Percentiles rank a stretch among this genome's conserved stretches.
These are phyloP conservation scores for Gymnothorax javanicus DNA, from an alignment of 2,797 vertebrate species.

Conservation along the genomic window DNA sequence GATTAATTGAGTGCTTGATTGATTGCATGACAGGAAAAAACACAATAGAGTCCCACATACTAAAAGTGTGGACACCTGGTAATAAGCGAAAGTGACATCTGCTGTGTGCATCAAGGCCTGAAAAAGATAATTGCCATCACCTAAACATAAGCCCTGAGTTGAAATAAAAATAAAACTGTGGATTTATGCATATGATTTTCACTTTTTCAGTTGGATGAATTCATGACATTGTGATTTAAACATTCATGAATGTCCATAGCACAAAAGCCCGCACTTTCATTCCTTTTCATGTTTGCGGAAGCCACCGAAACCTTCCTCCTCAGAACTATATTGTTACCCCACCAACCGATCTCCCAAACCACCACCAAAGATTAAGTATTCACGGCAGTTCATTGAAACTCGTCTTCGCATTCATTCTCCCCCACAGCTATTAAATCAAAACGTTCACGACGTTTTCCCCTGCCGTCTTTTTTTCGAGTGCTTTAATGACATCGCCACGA, in stretches of 20 bases:
- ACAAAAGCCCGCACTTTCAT: not conserved
- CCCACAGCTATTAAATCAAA: not conserved
- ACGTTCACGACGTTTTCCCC: not conserved
- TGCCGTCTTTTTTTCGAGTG: not conserved
- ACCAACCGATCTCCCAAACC: constrained; percentile 47
- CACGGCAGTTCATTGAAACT: not conserved
- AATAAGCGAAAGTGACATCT: not conserved
- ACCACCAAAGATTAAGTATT: not conserved
- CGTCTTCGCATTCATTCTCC: not conserved
- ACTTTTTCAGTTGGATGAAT: not conserved
- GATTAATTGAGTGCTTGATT: not conserved
- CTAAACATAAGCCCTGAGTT: not conserved
- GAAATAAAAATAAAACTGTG: not conserved
- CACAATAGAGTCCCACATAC: not conserved
- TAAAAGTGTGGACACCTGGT: not conserved
- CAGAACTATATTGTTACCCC: not conserved
- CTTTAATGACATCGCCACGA: constrained; percentile 6
- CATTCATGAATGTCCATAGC: not conserved
- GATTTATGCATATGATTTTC: not conserved
- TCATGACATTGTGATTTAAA: not conserved
- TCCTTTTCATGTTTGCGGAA: not conserved
- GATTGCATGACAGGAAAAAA: not conserved
- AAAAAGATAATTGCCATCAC: not conserved
- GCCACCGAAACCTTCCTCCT: not conserved
- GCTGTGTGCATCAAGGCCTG: not conserved